Evolutionary conservation across 1,140 invertebrate species (phyloP), one percentile per base, ranked within the genome.

Genomic region (Tetranychus urticae): DNA sequence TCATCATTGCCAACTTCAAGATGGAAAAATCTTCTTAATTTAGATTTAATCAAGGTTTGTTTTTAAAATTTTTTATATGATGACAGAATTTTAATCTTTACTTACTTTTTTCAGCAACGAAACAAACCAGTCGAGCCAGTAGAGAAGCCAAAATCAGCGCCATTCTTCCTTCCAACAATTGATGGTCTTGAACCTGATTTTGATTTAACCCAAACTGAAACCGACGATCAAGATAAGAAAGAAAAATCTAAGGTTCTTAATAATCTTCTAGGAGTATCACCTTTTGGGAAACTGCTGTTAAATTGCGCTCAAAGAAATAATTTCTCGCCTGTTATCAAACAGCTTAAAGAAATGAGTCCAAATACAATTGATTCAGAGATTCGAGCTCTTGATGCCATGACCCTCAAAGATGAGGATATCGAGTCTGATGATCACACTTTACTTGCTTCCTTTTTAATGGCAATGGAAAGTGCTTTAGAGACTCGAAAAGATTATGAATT

Each of bases 81-180:
- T 42, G 5, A 45, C 34, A 7, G 10, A 13, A 31, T n/a, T 13
- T 37, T 54, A 55, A 7, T 45, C 23, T 60, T 14, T 37, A 10
- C 4, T 8, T 13, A 37, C 8, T 61, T 31, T 56, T 65, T 67
- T n/a, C 64, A 75, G 72, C 65, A 70, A 65, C 77, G 86, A 64
- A 97, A 97, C 71, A 96, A 92, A 70, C 90, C 91, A 0, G 88
- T 83, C 72, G 82, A 84, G 56, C 76, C 85, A 6, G 76, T 81
- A 0, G 88, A 89, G 68, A 77, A 77, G 1, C 82, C 84, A 0
- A 86, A 88, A 75, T 78, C 79, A 35, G 89, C 90, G 0, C 92
- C 92, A 1, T 98, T 98, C 74, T 97, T 97, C 70, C 71, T 98
- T 46, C 89, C 91, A 0, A 92, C 89, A 0, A 77, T 92, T 60